Conservation (phyloP, 2,113 vertebrate genomes). For the Rhabdornis inornatus region DNA sequence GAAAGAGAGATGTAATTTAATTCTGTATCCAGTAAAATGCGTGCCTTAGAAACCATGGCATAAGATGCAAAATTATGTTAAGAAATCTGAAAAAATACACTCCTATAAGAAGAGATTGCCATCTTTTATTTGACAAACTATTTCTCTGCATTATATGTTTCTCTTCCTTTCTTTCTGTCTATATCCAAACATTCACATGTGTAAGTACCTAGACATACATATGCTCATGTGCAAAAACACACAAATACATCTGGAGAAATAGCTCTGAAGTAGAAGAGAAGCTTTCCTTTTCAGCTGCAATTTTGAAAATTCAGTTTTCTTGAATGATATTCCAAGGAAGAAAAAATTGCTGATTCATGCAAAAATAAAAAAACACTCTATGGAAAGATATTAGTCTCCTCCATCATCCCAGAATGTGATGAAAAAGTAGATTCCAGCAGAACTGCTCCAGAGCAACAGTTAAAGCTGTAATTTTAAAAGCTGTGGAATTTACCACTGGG, state of each 20-base stretch:
- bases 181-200: not conserved
- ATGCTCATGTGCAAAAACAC: not conserved
- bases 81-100: not conserved
- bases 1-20: not conserved
- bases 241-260: not conserved
- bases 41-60: not conserved
- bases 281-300: not conserved
- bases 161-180: not conserved
- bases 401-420: not conserved
- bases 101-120: not conserved
- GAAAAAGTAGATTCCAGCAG: constrained; percentile 1
- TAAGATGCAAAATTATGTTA: not conserved
- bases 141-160: not conserved
- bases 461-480: constrained; percentile 30
- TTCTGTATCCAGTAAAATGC: not conserved
- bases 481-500: not conserved
- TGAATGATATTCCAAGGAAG: not conserved
- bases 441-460: not conserved
- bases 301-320: not conserved
- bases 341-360: not conserved
- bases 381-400: constrained; percentile 17
- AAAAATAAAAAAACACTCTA: not conserved
- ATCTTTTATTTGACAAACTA: not conserved
- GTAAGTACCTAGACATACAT: not conserved
- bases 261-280: not conserved